A percentile compares a stretch with the other conserved stretches of the same genome.
Evolutionary conservation across 2,797 vertebrate species (phyloP).

Genomic region (Pseudochromis fuscus): DNA sequence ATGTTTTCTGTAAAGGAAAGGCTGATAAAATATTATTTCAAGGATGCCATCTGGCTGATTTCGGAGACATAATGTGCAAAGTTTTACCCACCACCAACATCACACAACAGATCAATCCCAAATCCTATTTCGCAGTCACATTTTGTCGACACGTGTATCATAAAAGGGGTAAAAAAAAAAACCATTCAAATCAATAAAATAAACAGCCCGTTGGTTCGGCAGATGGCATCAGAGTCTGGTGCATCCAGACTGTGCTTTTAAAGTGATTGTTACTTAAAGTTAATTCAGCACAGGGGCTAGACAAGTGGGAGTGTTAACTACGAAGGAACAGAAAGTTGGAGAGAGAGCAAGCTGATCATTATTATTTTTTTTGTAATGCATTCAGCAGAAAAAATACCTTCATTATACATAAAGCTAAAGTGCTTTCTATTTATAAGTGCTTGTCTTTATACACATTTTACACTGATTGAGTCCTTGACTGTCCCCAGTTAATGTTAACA

Average conservation of each 20-base stretch:
- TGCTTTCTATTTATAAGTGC: slow-evolving; percentile 22
- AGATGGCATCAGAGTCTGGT: slow-evolving; percentile 49
- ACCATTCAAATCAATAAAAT: slow-evolving; percentile 36
- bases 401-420: slow-evolving; percentile 15
- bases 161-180: slow-evolving; percentile 7
- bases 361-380: too few relatives aligned
- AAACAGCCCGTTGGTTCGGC: slow-evolving; percentile 31
- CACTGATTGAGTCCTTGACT: slow-evolving; percentile 50
- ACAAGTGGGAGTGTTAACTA: slow-evolving; percentile 33
- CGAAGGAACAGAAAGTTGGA: slow-evolving; percentile 10
- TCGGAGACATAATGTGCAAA: not conserved
- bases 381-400: slow-evolving; percentile 9
- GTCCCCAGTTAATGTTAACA: slow-evolving; percentile 33
- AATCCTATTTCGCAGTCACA: slow-evolving; percentile 5
- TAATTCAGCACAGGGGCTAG: slow-evolving; percentile 32
- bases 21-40: too few relatives aligned
- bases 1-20: too few relatives aligned
- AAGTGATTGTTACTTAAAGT: slow-evolving; percentile 32
- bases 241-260: slow-evolving; percentile 40
- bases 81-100: too few relatives aligned
- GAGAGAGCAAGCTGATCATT: not conserved
- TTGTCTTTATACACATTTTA: slow-evolving; percentile 36
- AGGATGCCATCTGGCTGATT: too few relatives aligned
- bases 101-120: too few relatives aligned
- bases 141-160: slow-evolving; percentile 26